Evolutionary conservation across 2,113 vertebrate genomes (phyloP).

Genomic region (Alethe diademata): DNA sequence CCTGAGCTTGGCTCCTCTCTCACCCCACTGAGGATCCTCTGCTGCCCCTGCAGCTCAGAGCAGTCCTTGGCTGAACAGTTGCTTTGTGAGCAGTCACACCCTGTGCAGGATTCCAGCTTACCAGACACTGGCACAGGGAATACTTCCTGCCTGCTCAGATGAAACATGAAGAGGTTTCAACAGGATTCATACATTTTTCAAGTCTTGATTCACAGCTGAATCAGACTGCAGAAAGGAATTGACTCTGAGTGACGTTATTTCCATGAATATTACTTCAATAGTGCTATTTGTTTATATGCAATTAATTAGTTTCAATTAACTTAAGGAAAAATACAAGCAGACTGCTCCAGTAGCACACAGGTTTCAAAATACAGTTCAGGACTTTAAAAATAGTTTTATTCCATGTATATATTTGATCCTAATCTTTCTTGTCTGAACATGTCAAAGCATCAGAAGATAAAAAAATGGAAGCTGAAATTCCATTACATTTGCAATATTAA

Average conservation of each 20-base stretch:
- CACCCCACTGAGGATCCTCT: not conserved
- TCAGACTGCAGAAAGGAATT: not conserved
- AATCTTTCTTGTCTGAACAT: not conserved
- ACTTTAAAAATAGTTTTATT: not conserved
- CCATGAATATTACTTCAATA: not conserved
- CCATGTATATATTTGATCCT: not conserved
- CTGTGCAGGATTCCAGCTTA: not conserved
- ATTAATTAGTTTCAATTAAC: not conserved
- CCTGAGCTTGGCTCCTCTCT: not conserved
- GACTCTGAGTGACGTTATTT: not conserved
- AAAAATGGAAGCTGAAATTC: slow-evolving; percentile 29
- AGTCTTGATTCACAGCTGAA: not conserved
- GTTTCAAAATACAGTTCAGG: not conserved
- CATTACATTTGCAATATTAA: slow-evolving; percentile 22
- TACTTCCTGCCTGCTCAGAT: not conserved
- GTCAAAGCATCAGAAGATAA: slow-evolving; percentile 7
- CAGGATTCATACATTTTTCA: not conserved
- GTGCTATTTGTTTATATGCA: not conserved
- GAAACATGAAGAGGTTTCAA: not conserved
- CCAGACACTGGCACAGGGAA: not conserved
- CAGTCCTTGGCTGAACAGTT: not conserved
- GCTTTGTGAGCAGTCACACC: rapidly evolving
- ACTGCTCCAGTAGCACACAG: not conserved
- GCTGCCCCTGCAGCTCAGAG: not conserved
- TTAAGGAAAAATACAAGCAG: not conserved